Evolutionary conservation across 2,888 invertebrate species (phyloP).

Genomic region (Stenodera caucasica): DNA sequence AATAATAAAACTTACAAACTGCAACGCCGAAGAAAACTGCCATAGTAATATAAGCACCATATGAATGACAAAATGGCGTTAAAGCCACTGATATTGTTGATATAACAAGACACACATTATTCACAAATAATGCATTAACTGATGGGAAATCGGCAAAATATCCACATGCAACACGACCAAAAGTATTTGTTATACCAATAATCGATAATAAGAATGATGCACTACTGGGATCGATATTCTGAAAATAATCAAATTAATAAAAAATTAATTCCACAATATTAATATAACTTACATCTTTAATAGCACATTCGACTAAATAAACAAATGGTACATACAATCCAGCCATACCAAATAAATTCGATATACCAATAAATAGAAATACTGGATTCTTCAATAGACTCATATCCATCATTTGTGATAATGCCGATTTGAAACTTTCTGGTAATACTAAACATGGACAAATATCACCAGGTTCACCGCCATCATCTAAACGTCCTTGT

Average conservation of each 20-base stretch:
- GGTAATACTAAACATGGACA: constrained; percentile 80
- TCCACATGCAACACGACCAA: constrained; percentile 86
- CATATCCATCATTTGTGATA: constrained; percentile 90
- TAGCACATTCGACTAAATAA: constrained; percentile 81
- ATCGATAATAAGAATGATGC: constrained; percentile 82
- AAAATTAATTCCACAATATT: not conserved
- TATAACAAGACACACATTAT: constrained; percentile 88
- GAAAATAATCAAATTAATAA: constrained; percentile 41
- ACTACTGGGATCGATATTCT: constrained; percentile 72
- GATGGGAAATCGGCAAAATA: constrained; percentile 89
- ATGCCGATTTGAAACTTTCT: constrained; percentile 78
- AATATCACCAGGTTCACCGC: constrained; percentile 73
- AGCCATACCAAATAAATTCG: constrained; percentile 94
- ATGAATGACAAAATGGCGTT: constrained; percentile 82
- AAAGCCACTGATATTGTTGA: constrained; percentile 83
- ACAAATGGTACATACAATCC: constrained; percentile 95
- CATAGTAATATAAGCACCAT: constrained; percentile 75
- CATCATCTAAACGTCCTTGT: constrained; percentile 59
- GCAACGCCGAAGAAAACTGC: constrained; percentile 90
- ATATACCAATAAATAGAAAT: constrained; percentile 88
- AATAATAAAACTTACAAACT: constrained; percentile 68
- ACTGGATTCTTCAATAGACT: constrained; percentile 85
- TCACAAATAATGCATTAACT: constrained; percentile 89
- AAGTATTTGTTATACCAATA: constrained; percentile 85
- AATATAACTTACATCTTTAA: constrained; percentile 63